Percentiles rank a stretch among this genome's conserved stretches.
phyloP scores from a whole-genome alignment of 92 coral and sea anemone species.

The Desmophyllum pertusum region DNA sequence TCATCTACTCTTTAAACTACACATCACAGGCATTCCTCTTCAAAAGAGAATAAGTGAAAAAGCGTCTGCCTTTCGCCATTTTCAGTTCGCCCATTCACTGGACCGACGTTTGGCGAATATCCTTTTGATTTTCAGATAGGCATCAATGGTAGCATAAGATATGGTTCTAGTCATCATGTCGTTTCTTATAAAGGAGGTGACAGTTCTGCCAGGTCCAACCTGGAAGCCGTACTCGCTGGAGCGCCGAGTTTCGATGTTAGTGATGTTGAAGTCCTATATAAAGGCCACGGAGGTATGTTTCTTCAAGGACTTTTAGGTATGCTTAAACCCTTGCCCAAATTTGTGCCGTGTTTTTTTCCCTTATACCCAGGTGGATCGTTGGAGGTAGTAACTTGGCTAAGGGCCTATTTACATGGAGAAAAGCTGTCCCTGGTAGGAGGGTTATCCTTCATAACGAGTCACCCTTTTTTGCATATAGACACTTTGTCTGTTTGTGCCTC shows the following conservation, averaged over 20 bases:
- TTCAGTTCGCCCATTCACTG: slow-evolving; percentile 31
- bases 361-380: no score
- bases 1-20: slow-evolving; percentile 50
- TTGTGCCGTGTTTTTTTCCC: no score
- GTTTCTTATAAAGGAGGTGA: slow-evolving; percentile 21
- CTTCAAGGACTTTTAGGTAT: background rate
- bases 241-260: slow-evolving; percentile 27
- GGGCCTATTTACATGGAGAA: no score
- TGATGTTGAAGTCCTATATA: slow-evolving; percentile 59
- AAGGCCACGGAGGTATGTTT: slow-evolving; percentile 45
- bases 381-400: no score
- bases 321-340: background rate
- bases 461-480: no score
- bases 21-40: slow-evolving; percentile 16
- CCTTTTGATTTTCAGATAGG: slow-evolving; percentile 68
- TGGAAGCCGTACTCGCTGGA: background rate
- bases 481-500: no score
- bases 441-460: no score
- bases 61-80: slow-evolving; percentile 25
- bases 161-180: slow-evolving; percentile 32
- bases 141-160: slow-evolving; percentile 36
- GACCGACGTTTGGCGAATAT: slow-evolving; percentile 61
- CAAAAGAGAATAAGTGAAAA: slow-evolving; percentile 13
- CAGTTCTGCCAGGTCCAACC: background rate
- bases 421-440: no score